These are phyloP conservation scores for Odontocerum albicorne DNA, from an alignment of 2,888 invertebrate genomes.

Conservation along the genomic window DNA sequence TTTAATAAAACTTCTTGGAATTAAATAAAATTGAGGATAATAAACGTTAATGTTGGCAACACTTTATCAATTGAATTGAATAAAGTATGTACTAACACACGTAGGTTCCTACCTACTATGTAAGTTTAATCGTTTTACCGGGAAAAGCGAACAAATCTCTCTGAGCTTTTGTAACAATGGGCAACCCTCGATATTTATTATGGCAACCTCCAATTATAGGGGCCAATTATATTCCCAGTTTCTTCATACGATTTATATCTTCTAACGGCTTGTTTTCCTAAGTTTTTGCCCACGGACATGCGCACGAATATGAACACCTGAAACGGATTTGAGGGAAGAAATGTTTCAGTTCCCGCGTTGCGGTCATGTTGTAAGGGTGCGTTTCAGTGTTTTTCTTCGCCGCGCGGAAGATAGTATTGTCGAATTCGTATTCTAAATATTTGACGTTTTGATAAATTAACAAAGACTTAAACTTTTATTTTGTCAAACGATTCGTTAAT, in stretches of 20 bases:
- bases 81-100: too few relatives aligned
- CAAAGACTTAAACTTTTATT: too few relatives aligned
- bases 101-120: too few relatives aligned
- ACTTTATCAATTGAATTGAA: too few relatives aligned
- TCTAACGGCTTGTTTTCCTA: slow-evolving; percentile 23
- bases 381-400: too few relatives aligned
- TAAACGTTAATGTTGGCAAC: too few relatives aligned
- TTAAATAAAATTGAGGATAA: too few relatives aligned
- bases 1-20: too few relatives aligned
- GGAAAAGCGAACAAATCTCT: not conserved
- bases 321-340: slow-evolving; percentile 7
- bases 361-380: slow-evolving; percentile 3
- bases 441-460: too few relatives aligned
- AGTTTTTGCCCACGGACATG: slow-evolving; percentile 15
- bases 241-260: slow-evolving; percentile 20
- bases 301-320: slow-evolving; percentile 8
- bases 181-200: slow-evolving; percentile 1
- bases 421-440: too few relatives aligned
- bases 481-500: too few relatives aligned
- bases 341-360: slow-evolving; percentile 19
- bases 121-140: not conserved
- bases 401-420: too few relatives aligned
- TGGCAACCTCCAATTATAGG: slow-evolving; percentile 13
- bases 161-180: not conserved
- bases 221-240: slow-evolving; percentile 17